These are phyloP conservation scores for Siphlonurus alternatus DNA, from an alignment of 2,888 invertebrate species.

Conservation along the genomic window DNA sequence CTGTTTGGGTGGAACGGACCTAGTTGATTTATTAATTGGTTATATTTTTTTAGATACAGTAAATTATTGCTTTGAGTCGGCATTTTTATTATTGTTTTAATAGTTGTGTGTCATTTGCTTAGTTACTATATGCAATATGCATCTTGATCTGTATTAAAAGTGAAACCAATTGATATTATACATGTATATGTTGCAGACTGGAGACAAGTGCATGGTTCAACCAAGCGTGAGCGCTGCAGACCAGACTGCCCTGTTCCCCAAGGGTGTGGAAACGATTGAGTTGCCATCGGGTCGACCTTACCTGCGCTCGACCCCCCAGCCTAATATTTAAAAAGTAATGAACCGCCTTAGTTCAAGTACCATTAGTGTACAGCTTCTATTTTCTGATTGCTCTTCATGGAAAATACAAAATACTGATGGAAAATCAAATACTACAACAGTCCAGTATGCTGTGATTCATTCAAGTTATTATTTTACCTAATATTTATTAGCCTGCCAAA, in stretches of 20 bases:
- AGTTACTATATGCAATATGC: neutral
- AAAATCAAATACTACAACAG: too few species aligned
- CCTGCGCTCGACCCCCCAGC: slow-evolving; percentile 52
- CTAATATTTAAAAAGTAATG: slow-evolving; percentile 19
- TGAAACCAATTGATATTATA: neutral
- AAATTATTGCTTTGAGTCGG: too few species aligned
- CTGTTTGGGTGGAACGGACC: too few species aligned
- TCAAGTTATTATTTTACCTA: too few species aligned
- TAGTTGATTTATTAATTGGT: too few species aligned
- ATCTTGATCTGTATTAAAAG: neutral
- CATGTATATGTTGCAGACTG: slow-evolving; percentile 41
- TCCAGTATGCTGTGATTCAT: too few species aligned
- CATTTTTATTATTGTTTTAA: too few species aligned
- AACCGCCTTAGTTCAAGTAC: too few species aligned
- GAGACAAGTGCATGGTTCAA: slow-evolving; percentile 77
- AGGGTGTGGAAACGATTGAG: slow-evolving; percentile 43
- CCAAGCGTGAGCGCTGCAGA: slow-evolving; percentile 61
- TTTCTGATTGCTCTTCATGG: too few species aligned
- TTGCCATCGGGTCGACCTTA: slow-evolving; percentile 80
- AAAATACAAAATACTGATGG: too few species aligned
- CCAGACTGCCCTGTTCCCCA: slow-evolving; percentile 49
- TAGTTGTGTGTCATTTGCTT: neutral
- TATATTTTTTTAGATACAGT: neutral
- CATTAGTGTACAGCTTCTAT: too few species aligned
- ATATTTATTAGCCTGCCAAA: too few species aligned